Base-by-base conservation (phyloP, 2,113 vertebrate species). In the Cacatua alba region DNA sequence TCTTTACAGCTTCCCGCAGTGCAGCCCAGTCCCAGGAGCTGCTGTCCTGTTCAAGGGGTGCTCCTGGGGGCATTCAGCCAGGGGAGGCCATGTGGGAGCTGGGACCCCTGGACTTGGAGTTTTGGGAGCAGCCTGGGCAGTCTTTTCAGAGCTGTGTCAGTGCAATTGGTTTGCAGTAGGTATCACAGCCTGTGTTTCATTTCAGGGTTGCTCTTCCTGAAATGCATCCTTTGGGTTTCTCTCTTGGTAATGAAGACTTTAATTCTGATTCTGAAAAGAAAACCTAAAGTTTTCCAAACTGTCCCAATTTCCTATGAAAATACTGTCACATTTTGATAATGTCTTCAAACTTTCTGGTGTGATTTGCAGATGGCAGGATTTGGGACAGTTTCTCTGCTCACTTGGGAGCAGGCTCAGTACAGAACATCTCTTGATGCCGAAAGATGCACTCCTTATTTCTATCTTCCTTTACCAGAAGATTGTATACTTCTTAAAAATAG, bases 241-340 rank as follows among this genome's bases (percentile, higher is more conserved):
- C 11, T 52, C 64, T 52, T 43, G 18, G 10, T 19, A 37, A 48
- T 28, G 52, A 23, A 37, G 57, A 52, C 16, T 41, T 52, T 5
- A 37, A 8, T 53, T 55, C n/a, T 63, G 10, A 17, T 63, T 77
- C 48, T 35, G 41, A 31, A 35, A 4, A 31, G 24, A 77, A 77
- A 82, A 13, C 23, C 6, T 39, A 6, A 46, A 25, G 8, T 67
- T 64, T 83, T 49, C 39, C 10, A 17, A 35, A 69, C 29, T n/a
- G 19, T 39, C 33, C 5, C 9, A 2, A 2, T 25, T 74, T 51
- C 29, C 41, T 29, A 0, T 19, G 11, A 17, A 21, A 71, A 11
- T 9, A 1, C 7, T 6, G 19, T 12, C n/a, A 24, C 5, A 4
- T 6, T 51, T 26, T 72, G 6, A 5, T 28, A 25, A 25, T 3